Percentiles rank a stretch among this genome's conserved stretches.
Conservation (phyloP, 2,888 invertebrate genomes). For the Tenthredo mesomela region DNA sequence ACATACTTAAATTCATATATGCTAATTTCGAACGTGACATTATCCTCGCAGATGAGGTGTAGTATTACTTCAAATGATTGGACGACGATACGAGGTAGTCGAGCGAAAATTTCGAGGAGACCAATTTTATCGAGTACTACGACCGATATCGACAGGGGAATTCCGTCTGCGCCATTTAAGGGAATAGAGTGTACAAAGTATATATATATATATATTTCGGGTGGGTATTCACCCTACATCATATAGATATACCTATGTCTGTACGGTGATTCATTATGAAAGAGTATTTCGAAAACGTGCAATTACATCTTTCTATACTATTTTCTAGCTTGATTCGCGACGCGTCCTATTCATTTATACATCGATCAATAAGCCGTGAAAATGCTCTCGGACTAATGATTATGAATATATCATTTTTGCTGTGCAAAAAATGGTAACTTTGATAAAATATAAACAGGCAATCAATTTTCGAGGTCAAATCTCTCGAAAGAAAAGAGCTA, state of each 20-base stretch:
- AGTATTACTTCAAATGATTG: constrained; percentile 31
- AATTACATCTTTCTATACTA: neutral
- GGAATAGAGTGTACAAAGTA: constrained; percentile 26
- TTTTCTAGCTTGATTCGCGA: neutral
- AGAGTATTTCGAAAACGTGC: neutral
- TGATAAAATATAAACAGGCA: neutral
- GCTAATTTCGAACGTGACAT: constrained; percentile 21
- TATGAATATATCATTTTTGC: neutral
- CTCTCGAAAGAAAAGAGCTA: neutral
- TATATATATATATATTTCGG: neutral
- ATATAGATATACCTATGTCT: neutral
- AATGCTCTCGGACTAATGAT: neutral
- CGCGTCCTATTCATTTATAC: neutral
- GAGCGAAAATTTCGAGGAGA: constrained; percentile 44
- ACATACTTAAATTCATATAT: neutral
- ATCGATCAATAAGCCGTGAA: neutral
- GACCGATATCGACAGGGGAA: constrained; percentile 42
- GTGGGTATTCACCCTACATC: neutral
- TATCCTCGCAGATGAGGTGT: constrained; percentile 21
- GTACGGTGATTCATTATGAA: constrained; percentile 19
- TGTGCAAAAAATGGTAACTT: neutral
- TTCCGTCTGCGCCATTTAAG: constrained; percentile 41
- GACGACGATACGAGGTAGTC: constrained; percentile 16
- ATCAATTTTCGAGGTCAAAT: constrained; percentile 11
- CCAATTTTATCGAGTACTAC: constrained; percentile 45